These are phyloP conservation scores for Tenthredo amoena DNA, from an alignment of 2,888 invertebrate genomes.

Conservation along the genomic window DNA sequence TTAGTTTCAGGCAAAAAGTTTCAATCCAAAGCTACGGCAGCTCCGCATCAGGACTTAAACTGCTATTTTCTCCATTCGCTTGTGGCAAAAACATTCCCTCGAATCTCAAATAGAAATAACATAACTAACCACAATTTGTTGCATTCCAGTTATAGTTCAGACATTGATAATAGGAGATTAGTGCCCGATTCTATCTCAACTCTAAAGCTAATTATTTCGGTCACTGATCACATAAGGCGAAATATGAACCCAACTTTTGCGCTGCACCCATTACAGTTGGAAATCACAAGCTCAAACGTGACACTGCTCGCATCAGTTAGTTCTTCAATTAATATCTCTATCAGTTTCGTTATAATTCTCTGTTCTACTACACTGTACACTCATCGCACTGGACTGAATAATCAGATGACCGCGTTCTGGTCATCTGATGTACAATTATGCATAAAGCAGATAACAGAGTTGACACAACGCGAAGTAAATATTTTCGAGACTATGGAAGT, in stretches of 20 bases:
- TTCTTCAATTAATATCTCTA: neutral
- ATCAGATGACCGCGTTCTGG: neutral
- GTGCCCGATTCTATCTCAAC: neutral
- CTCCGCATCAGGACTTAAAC: neutral
- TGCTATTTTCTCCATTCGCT: neutral
- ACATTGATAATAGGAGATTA: neutral
- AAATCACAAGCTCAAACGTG: neutral
- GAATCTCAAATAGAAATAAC: neutral
- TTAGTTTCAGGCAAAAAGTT: neutral
- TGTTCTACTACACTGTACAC: neutral
- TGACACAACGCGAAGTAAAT: neutral
- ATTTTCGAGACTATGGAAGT: neutral
- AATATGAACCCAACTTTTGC: neutral
- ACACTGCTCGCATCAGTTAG: neutral
- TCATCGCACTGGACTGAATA: neutral
- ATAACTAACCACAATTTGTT: neutral
- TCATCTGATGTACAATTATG: neutral
- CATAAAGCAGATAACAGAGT: neutral
- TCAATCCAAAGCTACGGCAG: neutral
- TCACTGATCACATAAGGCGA: neutral
- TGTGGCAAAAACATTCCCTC: neutral
- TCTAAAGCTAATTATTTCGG: neutral
- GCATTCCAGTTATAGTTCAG: neutral
- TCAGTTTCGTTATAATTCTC: neutral
- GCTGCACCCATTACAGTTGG: neutral